Base-by-base conservation (phyloP, 2,797 vertebrate species). In the Acomys russatus region DNA sequence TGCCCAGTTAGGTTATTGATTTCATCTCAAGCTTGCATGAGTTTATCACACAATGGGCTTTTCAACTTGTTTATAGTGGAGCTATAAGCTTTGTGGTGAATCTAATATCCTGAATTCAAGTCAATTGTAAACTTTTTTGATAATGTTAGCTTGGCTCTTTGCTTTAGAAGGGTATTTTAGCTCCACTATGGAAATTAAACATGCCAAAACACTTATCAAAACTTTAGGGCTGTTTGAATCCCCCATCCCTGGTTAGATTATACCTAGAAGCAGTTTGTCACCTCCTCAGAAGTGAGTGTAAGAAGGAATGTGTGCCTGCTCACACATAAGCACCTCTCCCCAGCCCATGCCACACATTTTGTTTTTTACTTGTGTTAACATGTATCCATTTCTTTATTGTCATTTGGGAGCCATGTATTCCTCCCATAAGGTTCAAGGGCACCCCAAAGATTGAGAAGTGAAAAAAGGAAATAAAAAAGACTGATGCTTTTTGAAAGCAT, bases 391-490 rank as follows among this genome's bases (percentile, higher is more conserved):
- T 84, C 15, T 35, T 44, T 64, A 10, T 12, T 11, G 8, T 74
- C 51, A 8, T 59, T 66, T 44, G 38, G 17, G 38, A n/a, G 63
- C 77, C 30, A 28, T 22, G 17, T 68, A 83, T 7, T 11, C 63
- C 44, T 22, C 38, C 74, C 30, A 12, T 59, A 70, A 64, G 66
- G 30, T 11, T 70, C 68, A 35, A 33, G 3, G 77, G 23, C 38
- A 54, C 11, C 3, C 71, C 30, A 17, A 20, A 44, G 33, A 28
- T 78, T 44, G 54, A 80, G 6, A 61, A 80, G 9, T 64, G 18
- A 86, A 88, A 95, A 18, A 20, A 79, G 51, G 71, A 74, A 73
- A 87, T 56, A 35, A 83, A 66, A 78, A 92, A 38, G 64, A 71
- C 51, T n/a, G 10, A 20, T 78, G 11, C 18, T 79, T 33, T 54